Percentiles rank a stretch among this genome's conserved stretches.
Conservation (phyloP, 2,888 invertebrate genomes). For the Magallana nippona region DNA sequence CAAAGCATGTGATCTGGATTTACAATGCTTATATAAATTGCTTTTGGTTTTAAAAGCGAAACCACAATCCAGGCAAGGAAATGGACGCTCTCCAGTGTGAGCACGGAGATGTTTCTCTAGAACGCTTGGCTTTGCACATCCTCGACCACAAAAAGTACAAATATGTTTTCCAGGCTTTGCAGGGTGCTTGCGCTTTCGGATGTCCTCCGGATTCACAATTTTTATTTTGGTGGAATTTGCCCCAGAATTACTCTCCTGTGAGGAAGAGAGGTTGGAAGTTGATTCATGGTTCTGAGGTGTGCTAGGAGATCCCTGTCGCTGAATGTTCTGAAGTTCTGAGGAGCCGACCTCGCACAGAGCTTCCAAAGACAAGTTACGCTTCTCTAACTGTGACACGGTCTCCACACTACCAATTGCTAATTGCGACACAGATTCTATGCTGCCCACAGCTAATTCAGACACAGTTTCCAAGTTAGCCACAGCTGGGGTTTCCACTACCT, state of each 20-base stretch:
- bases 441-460: no score
- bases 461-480: background rate
- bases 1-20: constrained; percentile 80
- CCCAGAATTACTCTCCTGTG: background rate
- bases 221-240: constrained; percentile 41
- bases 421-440: no score
- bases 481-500: constrained; percentile 14
- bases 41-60: constrained; percentile 96
- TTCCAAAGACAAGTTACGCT: constrained; percentile 74
- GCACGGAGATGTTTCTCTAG: constrained; percentile 95
- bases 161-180: constrained; percentile 85
- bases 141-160: constrained; percentile 92
- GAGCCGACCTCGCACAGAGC: constrained; percentile 78
- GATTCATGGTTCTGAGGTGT: constrained; percentile 40
- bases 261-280: constrained; percentile 5
- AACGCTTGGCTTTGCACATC: constrained; percentile 95
- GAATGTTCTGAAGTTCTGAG: constrained; percentile 76
- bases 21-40: constrained; percentile 93
- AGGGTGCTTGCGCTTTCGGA: constrained; percentile 65
- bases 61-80: constrained; percentile 92
- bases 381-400: constrained; percentile 46
- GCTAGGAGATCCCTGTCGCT: constrained; percentile 59
- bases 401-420: background rate
- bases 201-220: constrained; percentile 35
- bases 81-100: constrained; percentile 95